phyloP scores from a whole-genome alignment of 2,888 invertebrate genomes.

The Polyploca ridens region DNA sequence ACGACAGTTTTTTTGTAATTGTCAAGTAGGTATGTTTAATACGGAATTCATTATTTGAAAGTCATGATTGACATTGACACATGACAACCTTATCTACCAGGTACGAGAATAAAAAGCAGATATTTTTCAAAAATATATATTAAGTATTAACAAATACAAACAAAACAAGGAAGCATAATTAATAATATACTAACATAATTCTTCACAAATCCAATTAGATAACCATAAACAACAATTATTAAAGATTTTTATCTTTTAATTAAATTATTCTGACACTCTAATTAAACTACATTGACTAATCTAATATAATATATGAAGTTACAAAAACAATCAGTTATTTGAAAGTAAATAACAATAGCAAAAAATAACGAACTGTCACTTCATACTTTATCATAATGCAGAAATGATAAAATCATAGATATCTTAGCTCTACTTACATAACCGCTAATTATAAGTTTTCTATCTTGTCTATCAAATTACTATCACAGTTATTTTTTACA shows the following conservation, averaged over 20 bases:
- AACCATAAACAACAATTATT: conserved; percentile 10
- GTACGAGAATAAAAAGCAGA: not conserved
- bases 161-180: not conserved
- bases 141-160: not conserved
- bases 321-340: conserved; percentile 3
- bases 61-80: no score
- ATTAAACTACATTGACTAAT: conserved; percentile 8
- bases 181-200: not conserved
- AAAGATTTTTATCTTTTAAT: conserved; percentile 15
- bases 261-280: conserved; percentile 9
- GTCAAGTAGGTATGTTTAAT: no score
- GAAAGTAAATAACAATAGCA: not conserved
- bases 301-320: conserved; percentile 3
- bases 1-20: not conserved
- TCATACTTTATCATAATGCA: not conserved
- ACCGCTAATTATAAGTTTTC: not conserved
- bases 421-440: not conserved
- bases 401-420: conserved; percentile 3
- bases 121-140: not conserved
- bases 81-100: no score
- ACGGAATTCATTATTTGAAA: no score
- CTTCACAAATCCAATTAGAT: not conserved
- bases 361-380: not conserved
- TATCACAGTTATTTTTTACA: not conserved
- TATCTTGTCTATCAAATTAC: not conserved